These are phyloP conservation scores for Mermis nigrescens DNA, from an alignment of 2,888 invertebrate species.

Conservation along the genomic window DNA sequence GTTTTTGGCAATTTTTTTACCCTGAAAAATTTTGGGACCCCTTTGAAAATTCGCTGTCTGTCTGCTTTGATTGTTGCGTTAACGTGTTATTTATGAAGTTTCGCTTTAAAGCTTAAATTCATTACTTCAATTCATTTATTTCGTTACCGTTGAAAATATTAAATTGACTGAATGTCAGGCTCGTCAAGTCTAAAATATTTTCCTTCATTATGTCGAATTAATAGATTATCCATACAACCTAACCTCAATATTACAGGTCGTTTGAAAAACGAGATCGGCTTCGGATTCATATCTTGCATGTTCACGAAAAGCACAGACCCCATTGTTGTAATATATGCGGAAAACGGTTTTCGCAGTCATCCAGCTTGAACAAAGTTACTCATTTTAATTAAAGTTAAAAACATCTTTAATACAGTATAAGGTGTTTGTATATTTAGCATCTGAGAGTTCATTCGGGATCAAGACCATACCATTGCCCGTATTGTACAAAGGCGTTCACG, in stretches of 20 bases:
- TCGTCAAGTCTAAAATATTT: no score
- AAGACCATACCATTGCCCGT: conserved; percentile 37
- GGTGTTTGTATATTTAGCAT: conserved; percentile 13
- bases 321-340: conserved; percentile 39
- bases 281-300: conserved; percentile 40
- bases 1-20: no score
- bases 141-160: no score
- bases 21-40: no score
- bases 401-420: background rate
- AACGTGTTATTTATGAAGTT: no score
- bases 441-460: conserved; percentile 36
- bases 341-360: conserved; percentile 40
- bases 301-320: conserved; percentile 41
- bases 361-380: conserved; percentile 38
- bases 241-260: conserved; percentile 37
- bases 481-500: conserved; percentile 37
- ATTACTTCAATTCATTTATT: no score
- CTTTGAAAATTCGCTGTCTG: no score
- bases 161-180: no score
- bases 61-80: no score
- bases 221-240: no score
- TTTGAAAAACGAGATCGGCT: conserved; percentile 41
- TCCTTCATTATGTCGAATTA: no score
- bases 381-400: background rate
- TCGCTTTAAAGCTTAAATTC: no score